Percentiles rank a stretch among this genome's conserved stretches.
phyloP scores from a whole-genome alignment of 64 coral and sea anemone species.

The Montipora efflorescens region DNA sequence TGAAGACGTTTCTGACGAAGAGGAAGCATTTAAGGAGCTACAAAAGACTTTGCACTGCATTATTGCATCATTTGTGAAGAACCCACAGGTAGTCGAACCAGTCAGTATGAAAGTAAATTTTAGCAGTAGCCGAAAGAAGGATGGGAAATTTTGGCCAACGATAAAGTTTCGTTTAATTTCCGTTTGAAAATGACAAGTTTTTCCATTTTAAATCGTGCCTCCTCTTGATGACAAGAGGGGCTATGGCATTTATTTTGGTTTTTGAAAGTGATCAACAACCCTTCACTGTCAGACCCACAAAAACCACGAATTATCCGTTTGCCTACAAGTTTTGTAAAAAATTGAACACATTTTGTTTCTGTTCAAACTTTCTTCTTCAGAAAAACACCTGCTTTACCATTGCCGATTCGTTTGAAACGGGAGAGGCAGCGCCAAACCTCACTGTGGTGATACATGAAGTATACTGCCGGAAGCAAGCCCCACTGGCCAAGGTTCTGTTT shows the following conservation, averaged over 20 bases:
- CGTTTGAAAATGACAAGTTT: no score
- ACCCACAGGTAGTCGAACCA: background rate
- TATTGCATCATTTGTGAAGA: slow-evolving; percentile 6
- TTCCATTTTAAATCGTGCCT: no score
- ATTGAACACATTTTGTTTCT: background rate
- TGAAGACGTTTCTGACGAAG: background rate
- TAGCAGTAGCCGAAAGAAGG: no score
- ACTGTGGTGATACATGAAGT: slow-evolving; percentile 9
- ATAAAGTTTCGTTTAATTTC: no score
- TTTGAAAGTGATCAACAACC: no score
- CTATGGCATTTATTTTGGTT: no score
- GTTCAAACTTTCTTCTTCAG: background rate
- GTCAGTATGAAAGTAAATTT: background rate
- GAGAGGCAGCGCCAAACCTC: background rate
- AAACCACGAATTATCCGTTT: no score
- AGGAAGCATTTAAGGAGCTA: background rate
- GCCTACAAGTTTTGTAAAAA: no score
- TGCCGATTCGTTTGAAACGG: background rate
- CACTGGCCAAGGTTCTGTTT: slow-evolving; percentile 23
- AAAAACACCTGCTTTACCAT: background rate
- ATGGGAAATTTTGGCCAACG: no score
- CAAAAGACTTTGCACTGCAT: slow-evolving; percentile 31
- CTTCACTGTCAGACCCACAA: no score
- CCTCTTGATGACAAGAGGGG: no score
- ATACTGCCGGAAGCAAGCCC: slow-evolving; percentile 10